Base-by-base conservation (phyloP, 23 tunicate genomes). In the Diplosoma virens region DNA sequence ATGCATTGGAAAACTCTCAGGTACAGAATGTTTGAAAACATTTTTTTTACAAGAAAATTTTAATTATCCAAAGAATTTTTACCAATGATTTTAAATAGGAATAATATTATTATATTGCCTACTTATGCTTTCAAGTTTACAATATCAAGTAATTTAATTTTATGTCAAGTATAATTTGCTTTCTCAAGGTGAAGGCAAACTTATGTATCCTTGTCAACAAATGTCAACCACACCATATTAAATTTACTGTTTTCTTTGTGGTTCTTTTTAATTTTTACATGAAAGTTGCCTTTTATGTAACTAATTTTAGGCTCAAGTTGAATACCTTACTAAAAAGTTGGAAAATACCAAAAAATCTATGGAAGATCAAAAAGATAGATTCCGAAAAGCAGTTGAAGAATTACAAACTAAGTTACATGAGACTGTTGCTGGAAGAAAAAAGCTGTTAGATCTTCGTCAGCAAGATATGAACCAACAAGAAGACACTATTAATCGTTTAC, bases 401-500 rank as follows among this genome's bases (percentile, higher is more conserved):
- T 47, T 89, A 48, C 96, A 89, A 35, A 65, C 26, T 25, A 89
- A 89, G 58, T 37, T 89, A 7, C 88, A 82, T 70, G 96, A 89
- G 30, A 89, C 88, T 14, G 80, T 89, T 0, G 84, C 88, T 59
- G 96, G 96, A 0, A 31, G 96, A 30, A 89, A 82, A 52, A 63
- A 82, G 61, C 71, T 89, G 17, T 54, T 89, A 45, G 84, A 89
- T 48, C 78, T 89, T 25, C 61, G 87, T 35, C 75, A 89, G 34
- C 80, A 67, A 31, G 96, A 89, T 53, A 89, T 89, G 96, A 37
- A 54, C 25, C 66, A 89, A 35, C 87, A 82, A 61, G 96, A 89
- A 25, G 88, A 82, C 23, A 89, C 84, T 73, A 89, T 89, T 2
- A 81, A 89, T 3, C 78, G 73, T 25, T 35, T 89, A 25, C 96